Conservation (phyloP, 1,140 invertebrate species). For the Zelostemma sp. region DNA sequence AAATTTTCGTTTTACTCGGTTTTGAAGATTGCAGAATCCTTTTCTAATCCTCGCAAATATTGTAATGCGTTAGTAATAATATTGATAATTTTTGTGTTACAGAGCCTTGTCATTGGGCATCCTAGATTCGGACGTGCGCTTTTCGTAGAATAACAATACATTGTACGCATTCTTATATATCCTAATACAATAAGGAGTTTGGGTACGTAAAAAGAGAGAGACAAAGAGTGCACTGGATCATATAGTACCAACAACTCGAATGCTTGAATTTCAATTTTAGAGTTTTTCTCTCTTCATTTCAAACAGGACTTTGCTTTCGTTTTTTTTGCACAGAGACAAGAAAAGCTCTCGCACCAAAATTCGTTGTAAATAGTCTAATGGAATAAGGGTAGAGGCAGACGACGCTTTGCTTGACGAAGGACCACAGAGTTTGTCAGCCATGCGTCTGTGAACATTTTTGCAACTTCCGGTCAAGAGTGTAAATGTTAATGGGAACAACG, state of each 20-base stretch:
- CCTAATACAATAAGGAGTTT: slow-evolving; percentile 30
- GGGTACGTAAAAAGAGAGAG: slow-evolving; percentile 40
- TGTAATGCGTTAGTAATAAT: too few relatives aligned
- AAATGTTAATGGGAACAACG: slow-evolving; percentile 31
- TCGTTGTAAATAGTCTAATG: slow-evolving; percentile 59
- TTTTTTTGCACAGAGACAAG: slow-evolving; percentile 11
- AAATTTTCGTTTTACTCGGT: too few relatives aligned
- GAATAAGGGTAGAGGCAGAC: slow-evolving; percentile 70
- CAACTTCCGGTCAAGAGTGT: slow-evolving; percentile 61
- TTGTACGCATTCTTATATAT: slow-evolving; percentile 46
- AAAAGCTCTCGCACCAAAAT: slow-evolving; percentile 21
- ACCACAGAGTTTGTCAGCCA: slow-evolving; percentile 71
- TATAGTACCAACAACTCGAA: slow-evolving; percentile 4
- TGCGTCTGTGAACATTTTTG: slow-evolving; percentile 72
- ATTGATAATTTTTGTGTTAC: slow-evolving; percentile 5
- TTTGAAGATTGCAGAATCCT: too few relatives aligned
- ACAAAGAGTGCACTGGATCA: slow-evolving; percentile 25
- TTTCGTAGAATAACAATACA: slow-evolving; percentile 53
- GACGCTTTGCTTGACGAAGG: slow-evolving; percentile 71
- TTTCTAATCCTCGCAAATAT: too few relatives aligned
- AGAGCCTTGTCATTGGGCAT: slow-evolving; percentile 58
- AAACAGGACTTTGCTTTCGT: not conserved
- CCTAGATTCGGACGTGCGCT: slow-evolving; percentile 61
- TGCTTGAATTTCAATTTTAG: slow-evolving; percentile 8
- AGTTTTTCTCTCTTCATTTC: slow-evolving; percentile 29